Evolutionary conservation across 2,113 vertebrate genomes (phyloP).

Genomic region (Probosciger aterrimus): DNA sequence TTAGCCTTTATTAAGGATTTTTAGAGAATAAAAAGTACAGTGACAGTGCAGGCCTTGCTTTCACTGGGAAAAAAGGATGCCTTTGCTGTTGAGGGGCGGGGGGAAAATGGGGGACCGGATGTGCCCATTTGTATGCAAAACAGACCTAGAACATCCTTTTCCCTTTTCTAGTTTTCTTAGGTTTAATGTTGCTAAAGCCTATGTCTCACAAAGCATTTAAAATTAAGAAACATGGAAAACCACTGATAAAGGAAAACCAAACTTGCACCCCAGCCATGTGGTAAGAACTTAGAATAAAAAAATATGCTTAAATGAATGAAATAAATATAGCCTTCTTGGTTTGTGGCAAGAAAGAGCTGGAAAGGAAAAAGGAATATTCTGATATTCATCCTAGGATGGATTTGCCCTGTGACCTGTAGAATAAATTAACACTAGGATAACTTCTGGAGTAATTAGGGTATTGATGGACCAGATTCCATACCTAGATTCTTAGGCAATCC

Average conservation of each 20-base stretch:
- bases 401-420: background rate
- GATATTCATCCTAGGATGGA: background rate
- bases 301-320: background rate
- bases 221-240: background rate
- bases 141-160: background rate
- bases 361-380: background rate
- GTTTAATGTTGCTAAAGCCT: background rate
- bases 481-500: accelerated
- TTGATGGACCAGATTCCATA: background rate
- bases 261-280: background rate
- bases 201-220: background rate
- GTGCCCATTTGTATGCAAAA: background rate
- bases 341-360: background rate
- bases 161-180: background rate
- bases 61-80: background rate
- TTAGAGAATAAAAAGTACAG: background rate
- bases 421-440: background rate
- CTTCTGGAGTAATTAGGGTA: background rate
- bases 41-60: background rate
- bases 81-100: background rate
- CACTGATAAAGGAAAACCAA: background rate
- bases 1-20: background rate
- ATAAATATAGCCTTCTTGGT: background rate
- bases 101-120: too few species aligned
- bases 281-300: background rate